These are phyloP conservation scores for Busseola fusca DNA, from an alignment of 2,888 invertebrate genomes.

Conservation along the genomic window DNA sequence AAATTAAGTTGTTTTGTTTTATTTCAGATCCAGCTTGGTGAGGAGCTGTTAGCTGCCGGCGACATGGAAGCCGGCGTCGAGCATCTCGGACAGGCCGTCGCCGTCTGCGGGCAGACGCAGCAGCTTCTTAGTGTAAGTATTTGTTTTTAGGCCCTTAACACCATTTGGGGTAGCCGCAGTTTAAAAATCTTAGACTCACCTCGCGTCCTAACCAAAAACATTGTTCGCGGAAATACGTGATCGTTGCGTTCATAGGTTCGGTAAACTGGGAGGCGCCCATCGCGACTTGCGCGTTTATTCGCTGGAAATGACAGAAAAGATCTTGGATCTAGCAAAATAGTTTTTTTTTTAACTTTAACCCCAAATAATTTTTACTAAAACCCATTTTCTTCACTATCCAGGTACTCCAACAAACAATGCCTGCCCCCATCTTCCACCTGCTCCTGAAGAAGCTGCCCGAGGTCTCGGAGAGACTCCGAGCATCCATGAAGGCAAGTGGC, in stretches of 20 bases:
- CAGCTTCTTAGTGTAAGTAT: slow-evolving; percentile 92
- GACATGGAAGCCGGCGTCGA: slow-evolving; percentile 97
- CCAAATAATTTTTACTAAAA: not conserved
- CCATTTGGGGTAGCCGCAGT: not conserved
- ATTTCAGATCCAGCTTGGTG: slow-evolving; percentile 96
- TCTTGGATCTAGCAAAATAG: not conserved
- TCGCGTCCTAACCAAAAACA: not conserved
- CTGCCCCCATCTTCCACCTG: slow-evolving; percentile 97
- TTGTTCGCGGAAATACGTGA: no score
- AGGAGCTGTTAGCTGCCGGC: slow-evolving; percentile 95
- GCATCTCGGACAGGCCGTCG: slow-evolving; percentile 98
- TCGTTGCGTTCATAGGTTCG: not conserved
- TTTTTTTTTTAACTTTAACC: no score
- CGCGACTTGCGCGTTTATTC: not conserved
- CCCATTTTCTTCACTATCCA: slow-evolving; percentile 66
- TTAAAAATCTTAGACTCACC: not conserved
- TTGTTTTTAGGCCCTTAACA: not conserved
- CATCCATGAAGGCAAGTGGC: slow-evolving; percentile 80
- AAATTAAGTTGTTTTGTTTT: not conserved
- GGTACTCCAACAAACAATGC: slow-evolving; percentile 98
- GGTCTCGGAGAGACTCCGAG: slow-evolving; percentile 85
- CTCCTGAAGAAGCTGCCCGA: slow-evolving; percentile 94
- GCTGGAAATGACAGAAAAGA: not conserved
- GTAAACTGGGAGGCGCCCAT: not conserved
- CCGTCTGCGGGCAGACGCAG: slow-evolving; percentile 98